Evolutionary conservation across 2,888 invertebrate species (phyloP), one percentile per base, ranked within the genome.

Genomic region (Uropetala carovei): DNA sequence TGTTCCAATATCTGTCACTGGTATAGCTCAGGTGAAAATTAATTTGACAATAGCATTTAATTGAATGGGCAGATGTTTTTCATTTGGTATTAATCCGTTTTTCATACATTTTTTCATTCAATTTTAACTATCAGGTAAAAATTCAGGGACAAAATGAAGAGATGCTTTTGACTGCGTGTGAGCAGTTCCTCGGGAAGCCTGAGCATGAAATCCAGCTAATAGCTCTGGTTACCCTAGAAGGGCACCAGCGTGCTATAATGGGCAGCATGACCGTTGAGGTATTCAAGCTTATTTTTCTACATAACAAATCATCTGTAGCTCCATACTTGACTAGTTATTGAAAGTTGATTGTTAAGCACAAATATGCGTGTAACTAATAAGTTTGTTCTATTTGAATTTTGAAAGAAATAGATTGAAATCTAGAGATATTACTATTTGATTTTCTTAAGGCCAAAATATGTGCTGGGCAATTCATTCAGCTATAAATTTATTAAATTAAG

Each of bases 1-100:
- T 92, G 99, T 99, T 57, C 99, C 99, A 30, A 99, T 99, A 95
- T 99, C 99, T 56, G 99, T 99, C 64, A 99, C 99, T 60, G 99
- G 99, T 93, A 99, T 99, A 94, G 99, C 99, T 92, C 99, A 99
- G 97, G 99, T 99, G 95, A 94, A 27, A 27, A 75, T 22, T 94
- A 64, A 89, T 92, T 43, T 16, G 59, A 14, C 5, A 30, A 68
- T 91, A 68, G 22, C n/a, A 83, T 8, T 82, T 0, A 91, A 56
- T 7, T 59, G 59, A 43, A 75, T 43, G 18, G 1, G n/a, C 7
- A 57, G 3, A 3, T 56, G 4, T 43, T 43, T 89, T 89, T 3
- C 16, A 43, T 7, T 16, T n/a, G 1, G 1, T 14, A 22, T 68
- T 43, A 18, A 56, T 16, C 68, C 58, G 2, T 22, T 30, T 18